Base-by-base conservation (phyloP, 2,888 invertebrate genomes). In the Cephus spinipes region DNA sequence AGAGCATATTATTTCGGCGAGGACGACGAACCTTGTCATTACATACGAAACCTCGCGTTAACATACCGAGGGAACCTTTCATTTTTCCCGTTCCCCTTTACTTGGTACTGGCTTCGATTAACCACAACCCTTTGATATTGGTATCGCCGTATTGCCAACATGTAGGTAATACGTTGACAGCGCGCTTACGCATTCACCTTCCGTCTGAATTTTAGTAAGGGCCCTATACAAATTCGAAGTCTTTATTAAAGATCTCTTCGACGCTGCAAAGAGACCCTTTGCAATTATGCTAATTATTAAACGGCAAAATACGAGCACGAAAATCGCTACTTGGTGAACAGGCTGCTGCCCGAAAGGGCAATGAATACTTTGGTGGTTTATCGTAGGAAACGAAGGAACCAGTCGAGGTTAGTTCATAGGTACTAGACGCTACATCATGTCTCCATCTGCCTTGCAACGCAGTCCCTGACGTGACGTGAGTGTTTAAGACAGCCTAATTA, bases 401-500 rank as follows among this genome's bases (percentile, higher is more conserved):
- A 74, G 73, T 68, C 73, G 78, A 81, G 76, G 76, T 81, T 77
- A 15, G 71, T 3, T 71, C 55, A 4, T 30, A 23, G 40, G 23
- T 55, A 55, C 40, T 2, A 23, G 40, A 55, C 71, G 35, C 15
- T 31, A 75, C 69, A 89, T 90, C 90, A 90, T 90, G 89, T 90
- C 89, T 88, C 88, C 88, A 86, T 87, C 86, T 87, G 87, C 86
- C 87, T 87, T 87, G 87, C 85, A 87, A 84, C 86, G 84, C 82
- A 82, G 86, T 83, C 84, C 83, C 86, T 90, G 90, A 90, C 89
- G 90, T 91, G 91, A 90, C 91, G 90, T 87, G 92, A 92, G 92
- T 93, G 93, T 92, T 93, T 90, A 89, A 92, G 93, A 93, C 93
- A 93, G 92, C 92, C 92, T 93, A 93, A 93, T 93, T 93, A 93